These are phyloP conservation scores for Pollenia angustigena DNA, from an alignment of 2,888 invertebrate genomes.

Conservation along the genomic window DNA sequence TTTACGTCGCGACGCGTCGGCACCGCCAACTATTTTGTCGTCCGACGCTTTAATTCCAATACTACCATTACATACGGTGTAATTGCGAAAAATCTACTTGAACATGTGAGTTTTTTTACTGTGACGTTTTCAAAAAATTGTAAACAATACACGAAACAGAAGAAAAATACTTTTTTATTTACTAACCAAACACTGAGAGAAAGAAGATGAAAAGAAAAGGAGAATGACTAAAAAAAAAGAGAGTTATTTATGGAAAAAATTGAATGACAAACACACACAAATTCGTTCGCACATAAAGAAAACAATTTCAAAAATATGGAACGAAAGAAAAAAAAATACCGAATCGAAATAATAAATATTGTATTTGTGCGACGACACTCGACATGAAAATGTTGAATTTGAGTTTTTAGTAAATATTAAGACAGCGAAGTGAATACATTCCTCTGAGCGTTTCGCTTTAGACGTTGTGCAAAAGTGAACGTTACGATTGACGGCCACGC, in stretches of 20 bases:
- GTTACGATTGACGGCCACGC: constrained; percentile 12
- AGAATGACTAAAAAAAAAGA: constrained; percentile 17
- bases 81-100: no score
- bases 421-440: constrained; percentile 50
- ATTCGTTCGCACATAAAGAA: constrained; percentile 42
- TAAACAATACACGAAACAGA: constrained; percentile 37
- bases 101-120: neutral
- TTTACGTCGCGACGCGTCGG: no score
- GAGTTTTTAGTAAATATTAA: constrained; percentile 64
- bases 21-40: no score
- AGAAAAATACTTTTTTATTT: neutral
- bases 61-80: no score
- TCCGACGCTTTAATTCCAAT: no score
- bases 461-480: constrained; percentile 5
- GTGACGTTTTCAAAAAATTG: constrained; percentile 25
- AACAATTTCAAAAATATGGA: constrained; percentile 52
- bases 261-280: constrained; percentile 35
- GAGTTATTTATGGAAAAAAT: constrained; percentile 50
- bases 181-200: constrained; percentile 24
- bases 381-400: constrained; percentile 41
- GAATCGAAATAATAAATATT: constrained; percentile 20
- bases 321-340: constrained; percentile 4
- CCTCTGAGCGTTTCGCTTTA: neutral
- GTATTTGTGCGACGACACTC: constrained; percentile 34
- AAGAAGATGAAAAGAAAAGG: constrained; percentile 32